Base-by-base conservation (phyloP, 1,140 invertebrate genomes). In the Sipha flava region DNA sequence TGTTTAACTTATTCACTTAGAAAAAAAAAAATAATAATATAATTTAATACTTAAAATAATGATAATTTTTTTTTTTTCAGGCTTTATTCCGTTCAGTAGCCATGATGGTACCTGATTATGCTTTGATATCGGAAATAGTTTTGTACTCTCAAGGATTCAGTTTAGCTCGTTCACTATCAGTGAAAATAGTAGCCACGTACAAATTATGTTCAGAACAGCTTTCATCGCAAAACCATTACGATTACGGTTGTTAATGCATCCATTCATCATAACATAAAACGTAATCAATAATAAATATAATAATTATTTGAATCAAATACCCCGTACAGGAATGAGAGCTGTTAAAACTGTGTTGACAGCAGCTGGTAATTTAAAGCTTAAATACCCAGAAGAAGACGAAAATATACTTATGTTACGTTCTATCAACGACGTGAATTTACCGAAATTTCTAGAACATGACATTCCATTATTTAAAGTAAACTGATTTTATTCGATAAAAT, bases 61-160 rank as follows among this genome's bases (percentile, higher is more conserved):
- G 21, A 64, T 6, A 40, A 23, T n/a, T 10, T 37, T 43, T 16
- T 43, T 29, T 59, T 62, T 64, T 68, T 45, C 83, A 94, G 90
- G 94, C 95, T 0, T 85, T 98, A 7, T 98, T 98, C 88, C 90
- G 96, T 81, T 94, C 95, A 2, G 95, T 98, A 16, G 95, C 96
- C 29, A 98, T 98, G 96, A 98, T 98, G 95, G 95, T 98, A 23
- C 96, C 96, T 0, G 95, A 98, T 86, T 97, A 97, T 85, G 94
- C 94, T 10, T 85, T 98, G 14, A 98, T 98, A 83, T 94, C 95
- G 0, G 96, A 98, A 87, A 97, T 97, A 81, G 93, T 94, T 57
- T 85, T 98, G 1, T 97, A 97, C 83, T 96, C 96, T 0, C 95
- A 91, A 85, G 96, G 96, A 12, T 98, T 97, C 84, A 88, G 95